Percentiles rank a stretch among this genome's conserved stretches.
These are phyloP conservation scores for Silurus asotus DNA, from an alignment of 2,113 vertebrate genomes.

Conservation along the genomic window DNA sequence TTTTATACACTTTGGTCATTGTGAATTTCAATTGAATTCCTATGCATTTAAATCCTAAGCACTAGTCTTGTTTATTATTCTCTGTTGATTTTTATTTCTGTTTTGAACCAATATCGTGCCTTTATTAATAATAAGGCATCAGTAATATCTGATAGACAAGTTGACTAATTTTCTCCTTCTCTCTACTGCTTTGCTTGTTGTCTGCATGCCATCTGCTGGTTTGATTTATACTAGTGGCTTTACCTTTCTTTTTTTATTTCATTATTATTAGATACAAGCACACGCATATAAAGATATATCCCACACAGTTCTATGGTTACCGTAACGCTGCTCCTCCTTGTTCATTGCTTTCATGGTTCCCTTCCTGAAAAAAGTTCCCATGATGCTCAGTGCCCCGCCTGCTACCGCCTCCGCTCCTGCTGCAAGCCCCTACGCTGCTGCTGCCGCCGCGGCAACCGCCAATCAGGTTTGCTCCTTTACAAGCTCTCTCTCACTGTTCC, in stretches of 20 bases:
- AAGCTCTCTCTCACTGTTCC: slow-evolving; percentile 99
- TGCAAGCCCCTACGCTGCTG: slow-evolving; percentile 99
- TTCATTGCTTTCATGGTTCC: slow-evolving; percentile 78
- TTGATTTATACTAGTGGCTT: slow-evolving; percentile 95
- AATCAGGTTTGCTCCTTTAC: slow-evolving; percentile 99
- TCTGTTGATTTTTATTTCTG: slow-evolving; percentile 12
- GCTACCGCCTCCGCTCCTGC: slow-evolving; percentile 99
- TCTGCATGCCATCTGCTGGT: slow-evolving; percentile 98
- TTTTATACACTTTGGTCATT: background rate
- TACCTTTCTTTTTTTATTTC: slow-evolving; percentile 72
- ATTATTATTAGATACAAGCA: slow-evolving; percentile 78
- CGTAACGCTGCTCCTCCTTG: slow-evolving; percentile 97
- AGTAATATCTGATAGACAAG: slow-evolving; percentile 86
- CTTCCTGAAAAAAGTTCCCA: slow-evolving; percentile 86
- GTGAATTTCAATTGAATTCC: background rate
- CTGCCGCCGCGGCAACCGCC: slow-evolving; percentile 95
- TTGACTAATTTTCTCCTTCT: slow-evolving; percentile 87
- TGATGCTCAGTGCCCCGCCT: slow-evolving; percentile 99
- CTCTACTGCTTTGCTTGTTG: slow-evolving; percentile 94
- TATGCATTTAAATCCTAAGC: background rate
- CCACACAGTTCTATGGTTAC: slow-evolving; percentile 82
- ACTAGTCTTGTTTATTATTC: background rate
- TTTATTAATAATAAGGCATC: slow-evolving; percentile 78
- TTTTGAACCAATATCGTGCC: background rate
- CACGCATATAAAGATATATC: slow-evolving; percentile 40